Conservation (phyloP, 2,797 vertebrate species). For the Mionectes olivaceus region DNA sequence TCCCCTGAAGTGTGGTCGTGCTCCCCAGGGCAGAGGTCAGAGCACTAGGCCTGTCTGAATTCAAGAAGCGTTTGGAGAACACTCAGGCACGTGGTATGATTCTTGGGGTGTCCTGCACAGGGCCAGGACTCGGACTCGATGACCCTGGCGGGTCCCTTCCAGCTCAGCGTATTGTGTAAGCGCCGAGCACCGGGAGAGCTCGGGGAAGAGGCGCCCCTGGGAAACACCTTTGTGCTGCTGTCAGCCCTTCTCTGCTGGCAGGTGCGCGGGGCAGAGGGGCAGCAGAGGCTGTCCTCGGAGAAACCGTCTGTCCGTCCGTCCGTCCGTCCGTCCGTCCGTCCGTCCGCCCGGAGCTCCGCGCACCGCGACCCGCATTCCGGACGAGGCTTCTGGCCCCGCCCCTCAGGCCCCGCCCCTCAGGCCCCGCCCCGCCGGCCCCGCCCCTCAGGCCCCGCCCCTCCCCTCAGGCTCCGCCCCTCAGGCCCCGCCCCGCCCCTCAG, state of each 20-base stretch:
- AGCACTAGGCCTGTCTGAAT: background rate
- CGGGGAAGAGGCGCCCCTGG: too few relatives aligned
- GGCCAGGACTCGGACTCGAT: too few relatives aligned
- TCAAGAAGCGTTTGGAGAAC: background rate
- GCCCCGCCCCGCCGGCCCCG: background rate
- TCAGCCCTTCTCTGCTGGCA: background rate
- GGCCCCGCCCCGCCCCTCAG: background rate
- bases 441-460: background rate
- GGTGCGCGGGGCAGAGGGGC: background rate
- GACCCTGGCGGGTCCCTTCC: too few relatives aligned
- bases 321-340: too few relatives aligned
- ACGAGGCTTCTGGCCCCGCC: background rate
- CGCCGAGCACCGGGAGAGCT: too few relatives aligned
- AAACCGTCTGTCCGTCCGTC: too few relatives aligned
- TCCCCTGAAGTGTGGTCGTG: background rate
- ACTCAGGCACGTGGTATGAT: background rate
- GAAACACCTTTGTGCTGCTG: background rate
- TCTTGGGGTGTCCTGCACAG: background rate
- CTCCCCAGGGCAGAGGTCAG: background rate
- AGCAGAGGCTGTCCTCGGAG: rapidly evolving
- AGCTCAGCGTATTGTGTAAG: too few relatives aligned
- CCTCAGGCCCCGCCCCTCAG: too few relatives aligned
- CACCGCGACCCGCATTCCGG: too few relatives aligned
- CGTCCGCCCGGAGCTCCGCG: too few relatives aligned
- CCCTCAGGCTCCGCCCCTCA: too few relatives aligned